Percentiles rank a stretch among this genome's conserved stretches.
These are phyloP conservation scores for Gobiocypris rarus DNA, from an alignment of 2,113 vertebrate species.

Conservation along the genomic window DNA sequence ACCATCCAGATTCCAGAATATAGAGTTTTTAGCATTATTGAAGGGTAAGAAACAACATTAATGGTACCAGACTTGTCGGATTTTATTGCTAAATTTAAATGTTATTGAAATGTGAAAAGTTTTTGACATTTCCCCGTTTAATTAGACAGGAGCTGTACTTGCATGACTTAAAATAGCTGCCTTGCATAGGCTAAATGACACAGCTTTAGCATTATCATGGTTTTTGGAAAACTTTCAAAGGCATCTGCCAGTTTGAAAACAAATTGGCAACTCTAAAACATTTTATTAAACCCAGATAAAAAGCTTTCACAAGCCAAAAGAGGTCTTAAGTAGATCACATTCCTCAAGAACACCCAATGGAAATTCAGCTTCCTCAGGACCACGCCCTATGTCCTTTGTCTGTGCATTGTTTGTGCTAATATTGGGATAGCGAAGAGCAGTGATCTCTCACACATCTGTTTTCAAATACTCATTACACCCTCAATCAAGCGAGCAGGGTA, in stretches of 20 bases:
- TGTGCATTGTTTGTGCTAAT: slow-evolving; percentile 11
- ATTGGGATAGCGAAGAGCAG: neutral
- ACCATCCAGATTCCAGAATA: too few species aligned
- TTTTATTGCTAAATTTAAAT: neutral
- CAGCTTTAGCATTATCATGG: neutral
- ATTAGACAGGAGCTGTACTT: neutral
- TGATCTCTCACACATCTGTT: slow-evolving; percentile 43
- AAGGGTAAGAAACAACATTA: neutral
- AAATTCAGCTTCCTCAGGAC: slow-evolving; percentile 32
- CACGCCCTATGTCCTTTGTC: slow-evolving; percentile 42
- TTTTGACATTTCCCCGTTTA: neutral
- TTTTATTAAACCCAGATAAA: slow-evolving; percentile 15
- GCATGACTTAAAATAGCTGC: neutral
- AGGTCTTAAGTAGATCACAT: slow-evolving; percentile 47
- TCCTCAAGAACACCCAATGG: slow-evolving; percentile 30
- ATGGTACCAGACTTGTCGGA: neutral
- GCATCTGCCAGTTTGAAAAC: neutral
- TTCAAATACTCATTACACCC: slow-evolving; percentile 49
- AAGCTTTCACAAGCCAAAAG: slow-evolving; percentile 30
- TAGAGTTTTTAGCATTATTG: neutral
- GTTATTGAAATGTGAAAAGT: neutral
- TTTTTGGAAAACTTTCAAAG: neutral
- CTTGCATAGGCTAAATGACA: neutral
- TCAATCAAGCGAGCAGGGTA: slow-evolving; percentile 30
- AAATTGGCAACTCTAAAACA: neutral